Percentiles rank a stretch among this genome's conserved stretches.
phyloP scores from a whole-genome alignment of 2,888 invertebrate species.

The Zygogramma bicolorata region DNA sequence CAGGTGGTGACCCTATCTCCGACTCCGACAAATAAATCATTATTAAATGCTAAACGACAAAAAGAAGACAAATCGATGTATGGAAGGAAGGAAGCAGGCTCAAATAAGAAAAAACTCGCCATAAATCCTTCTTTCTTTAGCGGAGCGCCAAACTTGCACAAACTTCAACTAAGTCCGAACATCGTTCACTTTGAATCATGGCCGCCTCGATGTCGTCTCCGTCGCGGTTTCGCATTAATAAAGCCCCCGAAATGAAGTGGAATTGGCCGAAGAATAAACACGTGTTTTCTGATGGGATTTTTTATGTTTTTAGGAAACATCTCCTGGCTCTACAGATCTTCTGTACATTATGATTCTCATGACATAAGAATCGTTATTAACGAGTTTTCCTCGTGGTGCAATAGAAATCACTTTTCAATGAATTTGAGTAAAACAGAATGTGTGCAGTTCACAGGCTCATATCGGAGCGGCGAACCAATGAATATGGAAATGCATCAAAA shows the following conservation, averaged over 20 bases:
- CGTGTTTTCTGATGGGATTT: slow-evolving; percentile 12
- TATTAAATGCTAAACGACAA: slow-evolving; percentile 66
- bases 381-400: no score
- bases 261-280: slow-evolving; percentile 39
- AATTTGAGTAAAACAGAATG: no score
- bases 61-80: slow-evolving; percentile 67
- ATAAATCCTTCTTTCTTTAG: slow-evolving; percentile 66
- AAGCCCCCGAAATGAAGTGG: slow-evolving; percentile 51
- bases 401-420: no score
- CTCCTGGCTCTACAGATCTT: no score
- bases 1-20: slow-evolving; percentile 55
- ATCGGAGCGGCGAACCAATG: no score
- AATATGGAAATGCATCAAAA: no score
- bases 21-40: slow-evolving; percentile 60
- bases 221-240: slow-evolving; percentile 65
- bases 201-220: slow-evolving; percentile 63
- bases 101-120: slow-evolving; percentile 61
- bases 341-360: no score
- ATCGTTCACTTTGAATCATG: slow-evolving; percentile 67
- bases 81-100: slow-evolving; percentile 62
- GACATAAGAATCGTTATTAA: no score
- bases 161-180: slow-evolving; percentile 66
- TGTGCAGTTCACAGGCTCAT: no score
- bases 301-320: not conserved
- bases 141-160: slow-evolving; percentile 64